Base-by-base conservation (phyloP, 2,888 invertebrate genomes). In the Brachypalpus laphriformis region DNA sequence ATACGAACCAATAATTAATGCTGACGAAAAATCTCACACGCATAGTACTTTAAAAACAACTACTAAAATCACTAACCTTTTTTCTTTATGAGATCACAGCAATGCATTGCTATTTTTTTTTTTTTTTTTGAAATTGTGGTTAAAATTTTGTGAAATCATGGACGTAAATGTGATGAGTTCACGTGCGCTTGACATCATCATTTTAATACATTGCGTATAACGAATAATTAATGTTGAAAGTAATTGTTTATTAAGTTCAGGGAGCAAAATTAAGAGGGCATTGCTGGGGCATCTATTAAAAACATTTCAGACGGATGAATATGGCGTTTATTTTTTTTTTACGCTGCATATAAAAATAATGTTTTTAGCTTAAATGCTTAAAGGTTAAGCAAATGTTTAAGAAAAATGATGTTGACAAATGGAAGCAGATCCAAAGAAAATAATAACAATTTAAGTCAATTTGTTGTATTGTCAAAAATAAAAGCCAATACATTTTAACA, bases 161-260 rank as follows among this genome's bases (percentile, higher is more conserved):
- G 49, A 63, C 66, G 56, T 31, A 25, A 20, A 70, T 51, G 11
- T 45, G 56, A 56, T 56, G 65, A 61, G 77, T 82, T 82, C 78
- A 82, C 37, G 61, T 72, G 40, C 18, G 54, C 59, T 72, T 82
- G 82, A 82, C 82, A 77, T 82, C 71, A 77, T 51, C 57, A 66
- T 45, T 71, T 76, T 71, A 51, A 54, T 72, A 31, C 82, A 78
- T 72, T 82, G 72, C 72, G 82, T 82, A 82, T 28, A 65, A 14
- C 18, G 61, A 20, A 72, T 66, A 82, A 77, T 72, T 71, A 65
- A 76, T 66, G 59, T 49, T 57, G 28, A 18, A 45, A 45, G 61
- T 63, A 54, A 59, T 57, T 54, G 45, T 65, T 28, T 63, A 57
- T 37, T 42, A 71, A 61, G 82, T 82, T 82, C 77, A 82, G 37